Evolutionary conservation across 2,797 vertebrate species (phyloP).

Genomic region (Rhodeus uyekii): DNA sequence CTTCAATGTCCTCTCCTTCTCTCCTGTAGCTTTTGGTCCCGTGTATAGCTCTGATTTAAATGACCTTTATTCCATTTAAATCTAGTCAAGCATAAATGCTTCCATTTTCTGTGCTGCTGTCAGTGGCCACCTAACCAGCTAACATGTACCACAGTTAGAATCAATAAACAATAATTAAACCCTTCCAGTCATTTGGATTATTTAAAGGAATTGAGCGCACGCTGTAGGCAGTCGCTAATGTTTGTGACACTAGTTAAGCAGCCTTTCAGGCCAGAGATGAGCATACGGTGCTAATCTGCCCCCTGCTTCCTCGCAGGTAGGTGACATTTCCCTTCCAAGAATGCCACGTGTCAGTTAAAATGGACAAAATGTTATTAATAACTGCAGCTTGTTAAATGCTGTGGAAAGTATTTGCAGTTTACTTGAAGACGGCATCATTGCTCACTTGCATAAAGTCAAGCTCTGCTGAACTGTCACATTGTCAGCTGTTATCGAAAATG

Average conservation of each 20-base stretch:
- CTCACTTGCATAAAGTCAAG: not conserved
- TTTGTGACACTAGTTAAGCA: constrained; percentile 33
- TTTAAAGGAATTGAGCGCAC: not conserved
- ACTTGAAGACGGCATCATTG: not conserved
- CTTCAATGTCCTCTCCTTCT: not conserved
- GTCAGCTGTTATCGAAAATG: not conserved
- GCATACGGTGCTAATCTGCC: constrained; percentile 40
- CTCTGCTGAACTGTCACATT: not conserved
- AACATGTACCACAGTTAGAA: not conserved
- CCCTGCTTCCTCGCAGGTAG: constrained; percentile 27
- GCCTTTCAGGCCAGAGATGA: constrained; percentile 21
- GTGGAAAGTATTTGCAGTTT: not conserved
- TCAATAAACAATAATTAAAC: constrained; percentile 39
- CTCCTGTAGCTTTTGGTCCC: not conserved
- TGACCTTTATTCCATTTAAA: constrained; percentile 14
- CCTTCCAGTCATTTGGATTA: constrained; percentile 11
- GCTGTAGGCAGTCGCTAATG: not conserved
- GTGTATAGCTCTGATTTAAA: constrained; percentile 8
- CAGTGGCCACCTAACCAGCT: not conserved
- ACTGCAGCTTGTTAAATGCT: not conserved
- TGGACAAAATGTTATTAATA: not conserved
- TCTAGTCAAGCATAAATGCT: not conserved
- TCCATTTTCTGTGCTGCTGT: not conserved
- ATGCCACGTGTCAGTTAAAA: constrained; percentile 14
- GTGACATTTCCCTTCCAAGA: constrained; percentile 5